Evolutionary conservation across 1,140 invertebrate species (phyloP), one percentile per base, ranked within the genome.

Genomic region (Drosophila lacertosa): DNA sequence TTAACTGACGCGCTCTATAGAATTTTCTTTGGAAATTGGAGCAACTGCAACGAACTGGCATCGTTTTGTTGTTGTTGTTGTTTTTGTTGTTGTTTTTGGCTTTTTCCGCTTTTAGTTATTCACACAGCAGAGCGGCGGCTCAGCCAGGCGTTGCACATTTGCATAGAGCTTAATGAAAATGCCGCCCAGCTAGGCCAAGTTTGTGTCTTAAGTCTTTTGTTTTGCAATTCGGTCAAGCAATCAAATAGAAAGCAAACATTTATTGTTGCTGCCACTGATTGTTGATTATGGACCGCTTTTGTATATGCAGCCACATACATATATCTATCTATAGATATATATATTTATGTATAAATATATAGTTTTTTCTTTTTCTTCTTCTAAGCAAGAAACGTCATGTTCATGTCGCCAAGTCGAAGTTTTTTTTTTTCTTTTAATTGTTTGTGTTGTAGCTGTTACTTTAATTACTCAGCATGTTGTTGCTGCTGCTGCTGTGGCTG

Each of bases 391-490:
- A 40, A 67, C 47, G 32, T 62, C 40, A 54, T 42, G 42, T 40
- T 22, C 26, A 26, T 59, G 10, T 58, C 63, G 9, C 24, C 33
- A 24, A 24, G 18, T 59, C 35, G 2, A 2, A 7, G 0, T 7
- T 9, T 5, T 7, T 39, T 40, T 32, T 29, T 13, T 24, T 10
- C 15, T 29, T 72, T 39, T 72, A 58, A 57, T 45, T 71, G 53
- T 71, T 58, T 33, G 22, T 40, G 44, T 45, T 64, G 67, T 42
- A 6, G 60, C 40, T 70, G 67, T 66, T 71, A 42, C 42, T 76
- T 84, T 86, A 84, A 84, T 84, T 84, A 84, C 77, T 77, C 81
- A 73, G 72, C 79, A 84, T 76, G 71, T 79, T 79, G n/a, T 51
- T 40, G 53, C 13, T 42, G 53, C 15, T 22, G 50, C 3, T 16